Evolutionary conservation across 2,797 vertebrate genomes (phyloP), one percentile per base, ranked within the genome.

Genomic region (Hippoglossus hippoglossus): DNA sequence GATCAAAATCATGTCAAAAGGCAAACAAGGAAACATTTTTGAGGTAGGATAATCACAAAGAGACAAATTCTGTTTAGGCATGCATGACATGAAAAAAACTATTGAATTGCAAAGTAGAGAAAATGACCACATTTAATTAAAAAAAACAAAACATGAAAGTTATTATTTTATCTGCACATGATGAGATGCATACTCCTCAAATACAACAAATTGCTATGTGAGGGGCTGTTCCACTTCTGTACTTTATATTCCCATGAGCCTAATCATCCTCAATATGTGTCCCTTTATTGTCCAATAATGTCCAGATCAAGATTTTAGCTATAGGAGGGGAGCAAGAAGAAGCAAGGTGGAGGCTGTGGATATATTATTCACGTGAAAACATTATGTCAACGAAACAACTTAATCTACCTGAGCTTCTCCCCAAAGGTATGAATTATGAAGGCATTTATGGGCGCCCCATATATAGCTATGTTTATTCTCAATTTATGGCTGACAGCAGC

Each of bases 401-500:
- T 92, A 89, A 91, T 93, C 86, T 88, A 92, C 88, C 87, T 87
- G 84, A 89, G 89, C 79, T 77, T 89, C 90, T 87, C 88, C 87
- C 91, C 76, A 88, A 87, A 95, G 96, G 94, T 94, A 94, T 95
- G 96, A 96, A 93, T 97, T 96, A 97, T 96, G 94, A 96, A 96
- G 95, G 95, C 95, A 94, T 96, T 97, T 97, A 96, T 92, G 90
- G 65, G 85, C 86, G 92, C 90, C 93, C 90, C 90, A 92, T 93
- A 96, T 96, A 95, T 92, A 94, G 95, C 94, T 87, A 85, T 95
- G 95, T 96, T 97, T 97, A 97, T 97, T 94, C 94, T 95, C 95
- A 96, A 96, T 97, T 97, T 98, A 97, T 97, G 95, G 95, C 95
- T 97, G 96, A 96, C 95, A 96, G 94, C 95, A 94, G 95, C 94